A percentile compares a stretch with the other conserved stretches of the same genome.
Evolutionary conservation across 2,113 vertebrate genomes (phyloP).

Genomic region (Cavia porcellus): DNA sequence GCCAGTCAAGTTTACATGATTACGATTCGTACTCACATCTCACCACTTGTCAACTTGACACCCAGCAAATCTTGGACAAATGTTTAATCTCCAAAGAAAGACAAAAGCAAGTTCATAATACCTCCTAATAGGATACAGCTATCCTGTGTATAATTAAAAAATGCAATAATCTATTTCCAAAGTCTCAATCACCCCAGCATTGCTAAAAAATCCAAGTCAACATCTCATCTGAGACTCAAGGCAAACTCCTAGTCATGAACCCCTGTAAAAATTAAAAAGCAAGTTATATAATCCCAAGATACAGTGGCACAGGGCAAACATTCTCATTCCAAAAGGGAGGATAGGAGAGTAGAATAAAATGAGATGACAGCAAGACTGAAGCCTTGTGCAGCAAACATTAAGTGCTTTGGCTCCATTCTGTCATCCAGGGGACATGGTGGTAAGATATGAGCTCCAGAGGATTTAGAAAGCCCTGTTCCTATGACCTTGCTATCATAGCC

Average conservation of each 20-base stretch:
- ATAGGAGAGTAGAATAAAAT: neutral
- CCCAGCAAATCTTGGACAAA: neutral
- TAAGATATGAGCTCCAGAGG: neutral
- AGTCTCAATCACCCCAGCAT: neutral
- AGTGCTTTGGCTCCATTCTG: neutral
- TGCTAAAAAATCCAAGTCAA: neutral
- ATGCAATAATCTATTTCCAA: neutral
- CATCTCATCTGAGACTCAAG: too few relatives aligned
- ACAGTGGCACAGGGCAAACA: neutral
- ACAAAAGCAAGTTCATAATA: neutral
- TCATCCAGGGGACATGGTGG: neutral
- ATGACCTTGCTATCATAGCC: neutral
- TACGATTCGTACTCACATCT: neutral
- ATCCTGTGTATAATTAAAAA: neutral
- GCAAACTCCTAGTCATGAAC: too few relatives aligned
- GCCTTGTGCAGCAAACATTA: neutral
- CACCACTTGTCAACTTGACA: neutral
- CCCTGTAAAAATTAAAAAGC: neutral
- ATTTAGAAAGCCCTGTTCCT: neutral
- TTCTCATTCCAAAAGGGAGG: neutral
- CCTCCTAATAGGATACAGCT: neutral
- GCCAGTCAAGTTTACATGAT: neutral
- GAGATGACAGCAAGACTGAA: neutral
- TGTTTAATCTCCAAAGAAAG: neutral
- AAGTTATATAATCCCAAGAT: neutral